Base-by-base conservation (phyloP, 2,113 vertebrate genomes). In the Hemiscyllium ocellatum region DNA sequence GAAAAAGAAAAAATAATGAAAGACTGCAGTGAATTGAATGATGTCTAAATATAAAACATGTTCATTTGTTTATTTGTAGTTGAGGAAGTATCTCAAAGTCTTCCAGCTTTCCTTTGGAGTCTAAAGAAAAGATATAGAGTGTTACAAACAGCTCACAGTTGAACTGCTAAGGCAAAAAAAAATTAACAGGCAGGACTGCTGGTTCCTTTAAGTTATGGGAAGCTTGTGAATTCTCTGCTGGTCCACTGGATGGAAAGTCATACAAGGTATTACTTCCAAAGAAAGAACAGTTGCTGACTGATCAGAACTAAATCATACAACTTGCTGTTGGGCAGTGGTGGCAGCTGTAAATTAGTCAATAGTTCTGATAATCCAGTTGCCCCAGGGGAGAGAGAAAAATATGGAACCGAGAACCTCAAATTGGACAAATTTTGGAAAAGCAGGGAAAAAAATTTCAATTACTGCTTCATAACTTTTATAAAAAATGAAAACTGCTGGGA, bases 1-100 rank as follows among this genome's bases (percentile, higher is more conserved):
- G 42, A 72, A 52, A 69, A 29, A 76, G n/a, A 17, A 29, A 72
- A 95, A 52, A 70, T 95, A 95, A 95, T 95, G 94, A 95, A 95
- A 95, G 94, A 52, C 69, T 95, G 47, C 69, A 95, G 68, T 47
- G 37, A 52, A 22, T 52, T 95, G 94, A 24, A 76, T 72, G 94
- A 52, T 26, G 50, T 17, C 47, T 76, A 52, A 95, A 61, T 52
- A 70, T 72, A 66, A 72, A 95, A 95, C 68, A 42, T 17, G 37
- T 20, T 70, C 37, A 42, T 47, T 70, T 95, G 52, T 26, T n/a
- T 95, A 15, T 52, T 70, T 95, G 37, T 95, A 95, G 69, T 95
- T 4, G 72, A 72, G 72, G 24, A 52, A 50, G 20, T 24, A 6
- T 95, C 47, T 95, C 68, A 94, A 70, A 47, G 69, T 72, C 37